Conservation (phyloP, 2,113 vertebrate species). For the Callocephalon fimbriatum region DNA sequence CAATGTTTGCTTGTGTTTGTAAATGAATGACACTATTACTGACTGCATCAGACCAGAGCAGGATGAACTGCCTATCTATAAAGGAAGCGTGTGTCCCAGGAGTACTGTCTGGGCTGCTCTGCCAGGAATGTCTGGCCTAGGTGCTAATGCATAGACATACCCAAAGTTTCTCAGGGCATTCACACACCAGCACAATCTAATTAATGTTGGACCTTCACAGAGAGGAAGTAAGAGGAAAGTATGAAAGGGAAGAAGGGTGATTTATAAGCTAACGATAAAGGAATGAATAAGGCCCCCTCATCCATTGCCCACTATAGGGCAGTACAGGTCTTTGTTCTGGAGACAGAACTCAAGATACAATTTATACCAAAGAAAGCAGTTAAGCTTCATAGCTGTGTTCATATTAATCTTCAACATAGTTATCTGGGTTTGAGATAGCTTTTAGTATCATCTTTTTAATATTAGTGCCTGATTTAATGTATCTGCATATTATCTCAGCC, state of each 20-base stretch:
- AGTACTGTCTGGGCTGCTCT: rapidly evolving
- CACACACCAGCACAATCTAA: neutral
- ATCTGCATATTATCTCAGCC: neutral
- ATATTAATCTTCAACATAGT: neutral
- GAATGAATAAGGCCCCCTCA: neutral
- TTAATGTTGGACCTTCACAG: neutral
- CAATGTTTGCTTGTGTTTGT: neutral
- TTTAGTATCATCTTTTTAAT: neutral
- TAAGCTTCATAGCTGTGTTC: neutral
- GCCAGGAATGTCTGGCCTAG: rapidly evolving
- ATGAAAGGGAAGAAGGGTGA: slow-evolving; percentile 28
- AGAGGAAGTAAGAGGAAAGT: slow-evolving; percentile 19
- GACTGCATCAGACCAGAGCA: neutral
- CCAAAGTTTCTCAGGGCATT: neutral
- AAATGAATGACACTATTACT: neutral
- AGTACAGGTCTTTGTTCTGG: neutral
- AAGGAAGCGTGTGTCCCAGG: rapidly evolving
- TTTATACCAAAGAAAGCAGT: slow-evolving; percentile 7
- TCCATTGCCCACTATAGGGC: neutral
- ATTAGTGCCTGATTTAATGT: neutral
- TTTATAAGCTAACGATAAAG: slow-evolving; percentile 32
- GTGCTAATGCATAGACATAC: neutral
- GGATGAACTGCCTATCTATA: neutral
- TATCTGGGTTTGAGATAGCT: neutral
- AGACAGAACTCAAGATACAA: neutral